Percentiles rank a stretch among this genome's conserved stretches.
Evolutionary conservation across 2,797 vertebrate genomes (phyloP).

Genomic region (Hipposideros larvatus): DNA sequence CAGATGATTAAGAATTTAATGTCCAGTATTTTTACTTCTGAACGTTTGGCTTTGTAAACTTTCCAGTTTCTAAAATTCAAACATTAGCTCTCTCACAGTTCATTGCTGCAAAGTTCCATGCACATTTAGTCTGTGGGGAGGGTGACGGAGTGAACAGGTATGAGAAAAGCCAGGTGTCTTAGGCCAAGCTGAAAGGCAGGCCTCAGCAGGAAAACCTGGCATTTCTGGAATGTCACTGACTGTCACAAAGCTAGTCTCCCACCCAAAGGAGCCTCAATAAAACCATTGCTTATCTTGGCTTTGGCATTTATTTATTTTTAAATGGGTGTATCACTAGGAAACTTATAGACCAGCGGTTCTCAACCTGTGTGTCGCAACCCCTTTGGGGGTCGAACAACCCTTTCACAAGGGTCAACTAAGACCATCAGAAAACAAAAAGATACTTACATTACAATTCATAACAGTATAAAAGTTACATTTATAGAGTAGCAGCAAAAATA

Average conservation of each 20-base stretch:
- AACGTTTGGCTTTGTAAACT: not conserved
- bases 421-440: too few species aligned
- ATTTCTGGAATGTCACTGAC: not conserved
- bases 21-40: rapidly evolving
- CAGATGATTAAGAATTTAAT: not conserved
- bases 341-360: too few species aligned
- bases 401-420: too few species aligned
- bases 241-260: not conserved
- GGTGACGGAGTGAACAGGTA: not conserved
- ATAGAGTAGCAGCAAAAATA: too few species aligned
- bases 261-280: not conserved
- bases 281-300: not conserved
- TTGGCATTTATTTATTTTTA: not conserved
- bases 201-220: not conserved
- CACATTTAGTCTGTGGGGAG: not conserved
- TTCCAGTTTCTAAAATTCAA: not conserved
- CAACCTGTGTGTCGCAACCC: too few species aligned
- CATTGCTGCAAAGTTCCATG: not conserved
- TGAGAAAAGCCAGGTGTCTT: not conserved
- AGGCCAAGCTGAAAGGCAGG: not conserved
- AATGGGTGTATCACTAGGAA: not conserved
- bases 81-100: not conserved
- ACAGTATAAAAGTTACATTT: too few species aligned
- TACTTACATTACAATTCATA: too few species aligned
- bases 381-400: too few species aligned